Evolutionary conservation across 2,113 vertebrate species (phyloP).

Genomic region (Xenopus tropicalis): UCB_Xtro_10.0 CM004450.2:113536501-113537000

Average conservation of each 20-base stretch:
- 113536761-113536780: not conserved
- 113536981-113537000: too few species aligned
- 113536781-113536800: too few species aligned
- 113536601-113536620: constrained; percentile 45
- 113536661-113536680: constrained; percentile 41
- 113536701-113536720: constrained; percentile 41
- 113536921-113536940: too few species aligned
- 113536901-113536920: too few species aligned
- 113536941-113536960: too few species aligned
- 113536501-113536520: constrained; percentile 46
- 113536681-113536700: constrained; percentile 39
- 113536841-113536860: too few species aligned
- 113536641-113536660: constrained; percentile 43
- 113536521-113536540: constrained; percentile 46
- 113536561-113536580: constrained; percentile 45
- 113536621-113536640: constrained; percentile 38
- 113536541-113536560: constrained; percentile 47
- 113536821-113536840: too few species aligned
- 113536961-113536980: too few species aligned
- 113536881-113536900: too few species aligned
- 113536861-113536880: too few species aligned
- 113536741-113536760: constrained; percentile 11
- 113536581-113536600: constrained; percentile 47
- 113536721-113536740: constrained; percentile 16
- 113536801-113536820: too few species aligned